Conservation (phyloP, 2,888 invertebrate genomes). For the Biston stratarius region DNA sequence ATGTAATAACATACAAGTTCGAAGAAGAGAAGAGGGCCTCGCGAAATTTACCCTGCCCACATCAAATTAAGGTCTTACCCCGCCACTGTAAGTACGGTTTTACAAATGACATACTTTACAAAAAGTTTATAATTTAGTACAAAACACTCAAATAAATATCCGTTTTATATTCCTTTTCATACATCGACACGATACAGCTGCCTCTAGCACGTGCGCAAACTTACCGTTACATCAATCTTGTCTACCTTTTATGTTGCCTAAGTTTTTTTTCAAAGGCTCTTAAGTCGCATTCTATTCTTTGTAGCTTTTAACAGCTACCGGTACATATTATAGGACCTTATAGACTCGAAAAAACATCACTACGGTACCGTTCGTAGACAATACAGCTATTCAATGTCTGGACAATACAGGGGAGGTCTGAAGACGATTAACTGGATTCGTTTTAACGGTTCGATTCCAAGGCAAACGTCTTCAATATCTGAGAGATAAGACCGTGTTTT, state of each 20-base stretch:
- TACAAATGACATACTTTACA: background rate
- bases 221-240: slow-evolving; percentile 83
- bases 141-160: background rate
- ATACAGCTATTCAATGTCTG: slow-evolving; percentile 76
- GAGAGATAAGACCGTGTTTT: slow-evolving; percentile 49
- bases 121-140: background rate
- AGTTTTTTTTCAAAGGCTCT: slow-evolving; percentile 56
- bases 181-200: slow-evolving; percentile 62
- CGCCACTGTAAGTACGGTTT: no score
- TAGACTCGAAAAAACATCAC: slow-evolving; percentile 11
- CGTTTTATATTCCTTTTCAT: slow-evolving; percentile 48
- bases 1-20: no score
- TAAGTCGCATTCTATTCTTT: slow-evolving; percentile 35
- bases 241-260: slow-evolving; percentile 74
- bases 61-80: no score
- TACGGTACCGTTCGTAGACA: slow-evolving; percentile 63
- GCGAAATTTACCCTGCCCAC: no score
- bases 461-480: slow-evolving; percentile 51
- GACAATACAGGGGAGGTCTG: slow-evolving; percentile 58
- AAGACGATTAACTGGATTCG: slow-evolving; percentile 76
- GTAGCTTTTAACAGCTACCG: slow-evolving; percentile 33
- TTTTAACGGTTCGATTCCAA: slow-evolving; percentile 68
- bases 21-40: no score
- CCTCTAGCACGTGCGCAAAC: slow-evolving; percentile 80
- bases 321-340: slow-evolving; percentile 4